Evolutionary conservation across 2,797 vertebrate species (phyloP).

Genomic region (Champsocephalus esox): DNA sequence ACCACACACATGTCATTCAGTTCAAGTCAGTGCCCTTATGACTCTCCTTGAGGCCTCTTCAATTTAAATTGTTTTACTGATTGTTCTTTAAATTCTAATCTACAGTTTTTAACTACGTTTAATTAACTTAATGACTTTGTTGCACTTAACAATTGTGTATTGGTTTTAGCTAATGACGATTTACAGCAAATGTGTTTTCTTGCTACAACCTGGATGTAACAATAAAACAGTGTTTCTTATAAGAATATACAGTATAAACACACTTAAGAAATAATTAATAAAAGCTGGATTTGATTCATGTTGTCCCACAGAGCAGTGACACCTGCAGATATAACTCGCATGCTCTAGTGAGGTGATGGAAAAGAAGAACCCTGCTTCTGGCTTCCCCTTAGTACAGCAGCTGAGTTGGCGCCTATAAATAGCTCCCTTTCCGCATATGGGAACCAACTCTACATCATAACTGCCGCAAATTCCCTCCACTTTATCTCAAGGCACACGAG

Average conservation of each 20-base stretch:
- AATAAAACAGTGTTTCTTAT: background rate
- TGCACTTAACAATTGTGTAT: background rate
- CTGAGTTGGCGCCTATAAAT: slow-evolving; percentile 43
- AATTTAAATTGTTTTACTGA: slow-evolving; percentile 3
- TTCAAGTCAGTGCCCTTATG: background rate
- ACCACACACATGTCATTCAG: slow-evolving; percentile 4
- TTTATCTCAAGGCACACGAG: slow-evolving; percentile 6
- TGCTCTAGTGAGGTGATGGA: slow-evolving; percentile 33
- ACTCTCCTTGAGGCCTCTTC: background rate
- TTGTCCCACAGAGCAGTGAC: background rate
- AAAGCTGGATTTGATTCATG: background rate
- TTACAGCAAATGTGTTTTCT: no score
- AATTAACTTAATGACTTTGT: background rate
- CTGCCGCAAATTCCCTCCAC: slow-evolving; percentile 32
- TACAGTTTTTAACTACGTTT: slow-evolving; percentile 11
- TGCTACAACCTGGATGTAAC: background rate
- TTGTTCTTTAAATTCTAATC: slow-evolving; percentile 4
- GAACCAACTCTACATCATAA: slow-evolving; percentile 47
- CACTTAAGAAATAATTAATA: background rate
- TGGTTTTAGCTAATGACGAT: background rate
- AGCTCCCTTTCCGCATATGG: slow-evolving; percentile 35
- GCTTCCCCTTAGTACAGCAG: slow-evolving; percentile 59
- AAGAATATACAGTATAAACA: background rate
- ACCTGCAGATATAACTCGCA: background rate
- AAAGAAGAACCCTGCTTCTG: slow-evolving; percentile 55